A percentile compares a stretch with the other conserved stretches of the same genome.
phyloP scores from a whole-genome alignment of 1,140 invertebrate genomes.

The Plutomurus gul region DNA sequence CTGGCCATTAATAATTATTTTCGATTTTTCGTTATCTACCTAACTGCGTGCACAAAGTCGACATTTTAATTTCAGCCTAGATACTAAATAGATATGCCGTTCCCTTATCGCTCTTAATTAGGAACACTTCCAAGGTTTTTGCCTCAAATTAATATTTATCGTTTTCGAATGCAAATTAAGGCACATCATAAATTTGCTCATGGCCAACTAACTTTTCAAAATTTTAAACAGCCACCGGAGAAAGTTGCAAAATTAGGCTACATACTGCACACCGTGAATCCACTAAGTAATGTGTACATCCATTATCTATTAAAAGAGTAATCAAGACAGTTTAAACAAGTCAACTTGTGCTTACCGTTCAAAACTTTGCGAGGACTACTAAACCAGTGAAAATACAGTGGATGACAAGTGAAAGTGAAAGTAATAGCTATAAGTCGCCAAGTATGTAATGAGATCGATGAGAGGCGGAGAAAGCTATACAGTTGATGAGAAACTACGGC shows the following conservation, averaged over 20 bases:
- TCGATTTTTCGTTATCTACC: not conserved
- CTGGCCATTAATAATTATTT: not conserved
- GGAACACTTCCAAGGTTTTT: conserved; percentile 20
- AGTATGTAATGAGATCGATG: conserved; percentile 25
- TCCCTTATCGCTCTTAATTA: not conserved
- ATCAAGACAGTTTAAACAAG: too few relatives aligned
- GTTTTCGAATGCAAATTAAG: conserved; percentile 6
- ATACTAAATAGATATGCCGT: not conserved
- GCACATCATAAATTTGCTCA: not conserved
- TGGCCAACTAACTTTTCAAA: not conserved
- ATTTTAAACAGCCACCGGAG: not conserved
- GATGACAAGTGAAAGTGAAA: not conserved
- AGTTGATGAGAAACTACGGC: conserved; percentile 25
- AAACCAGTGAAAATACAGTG: too few relatives aligned
- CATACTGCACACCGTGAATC: too few relatives aligned
- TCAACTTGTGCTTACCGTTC: too few relatives aligned
- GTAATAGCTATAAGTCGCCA: conserved; percentile 1
- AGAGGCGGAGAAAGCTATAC: not conserved
- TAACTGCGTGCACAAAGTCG: not conserved
- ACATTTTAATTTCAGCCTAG: not conserved
- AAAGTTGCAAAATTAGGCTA: conserved; percentile 14
- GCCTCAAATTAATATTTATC: conserved; percentile 8
- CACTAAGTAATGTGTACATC: too few relatives aligned
- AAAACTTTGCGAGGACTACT: too few relatives aligned
- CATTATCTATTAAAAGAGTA: not conserved